phyloP scores from a whole-genome alignment of 1,140 invertebrate genomes.

The Triops longicaudatus region DNA sequence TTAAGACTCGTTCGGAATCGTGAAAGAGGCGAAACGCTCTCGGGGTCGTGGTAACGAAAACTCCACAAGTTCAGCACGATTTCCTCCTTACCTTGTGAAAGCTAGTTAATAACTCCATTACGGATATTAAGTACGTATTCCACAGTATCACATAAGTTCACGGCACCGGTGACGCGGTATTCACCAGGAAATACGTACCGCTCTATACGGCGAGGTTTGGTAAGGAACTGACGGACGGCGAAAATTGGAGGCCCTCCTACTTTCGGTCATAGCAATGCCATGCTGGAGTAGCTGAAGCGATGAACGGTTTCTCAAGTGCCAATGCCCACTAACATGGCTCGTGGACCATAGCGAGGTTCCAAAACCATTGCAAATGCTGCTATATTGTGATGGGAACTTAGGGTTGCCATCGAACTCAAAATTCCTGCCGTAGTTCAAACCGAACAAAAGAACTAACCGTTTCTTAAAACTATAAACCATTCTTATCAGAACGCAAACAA shows the following conservation, averaged over 20 bases:
- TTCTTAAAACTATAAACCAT: background rate
- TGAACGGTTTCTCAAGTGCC: constrained; percentile 1
- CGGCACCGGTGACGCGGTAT: background rate
- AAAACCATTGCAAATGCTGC: background rate
- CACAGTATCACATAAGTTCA: background rate
- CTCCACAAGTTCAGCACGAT: no score
- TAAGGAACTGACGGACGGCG: background rate
- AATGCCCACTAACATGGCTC: constrained; percentile 5
- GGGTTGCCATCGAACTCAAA: background rate
- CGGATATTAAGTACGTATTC: background rate
- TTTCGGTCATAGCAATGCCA: background rate
- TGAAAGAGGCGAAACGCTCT: no score
- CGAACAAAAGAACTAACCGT: background rate
- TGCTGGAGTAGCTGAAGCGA: background rate
- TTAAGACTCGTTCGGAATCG: no score
- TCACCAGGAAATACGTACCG: background rate
- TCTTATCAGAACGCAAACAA: background rate
- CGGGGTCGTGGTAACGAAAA: no score
- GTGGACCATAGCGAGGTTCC: background rate
- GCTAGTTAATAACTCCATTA: background rate
- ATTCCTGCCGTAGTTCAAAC: background rate
- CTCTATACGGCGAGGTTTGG: background rate
- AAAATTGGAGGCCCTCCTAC: background rate
- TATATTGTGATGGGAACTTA: background rate
- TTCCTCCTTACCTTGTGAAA: background rate